phyloP scores from a whole-genome alignment of 2,888 invertebrate species.

The Nephrotoma flavescens region DNA sequence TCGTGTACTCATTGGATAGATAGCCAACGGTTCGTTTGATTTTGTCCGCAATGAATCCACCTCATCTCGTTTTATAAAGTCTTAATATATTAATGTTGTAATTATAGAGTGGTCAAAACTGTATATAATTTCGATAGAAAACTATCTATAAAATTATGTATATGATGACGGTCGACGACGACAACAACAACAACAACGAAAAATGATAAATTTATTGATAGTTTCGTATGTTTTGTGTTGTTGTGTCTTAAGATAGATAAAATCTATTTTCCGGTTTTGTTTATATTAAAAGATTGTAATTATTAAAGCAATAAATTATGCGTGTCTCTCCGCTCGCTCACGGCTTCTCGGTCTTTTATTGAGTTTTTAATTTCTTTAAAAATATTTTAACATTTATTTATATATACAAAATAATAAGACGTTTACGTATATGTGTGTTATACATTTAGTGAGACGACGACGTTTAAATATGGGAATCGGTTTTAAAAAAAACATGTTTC shows the following conservation, averaged over 20 bases:
- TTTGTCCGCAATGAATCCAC: not conserved
- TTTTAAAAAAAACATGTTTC: not conserved
- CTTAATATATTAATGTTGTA: not conserved
- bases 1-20: too few relatives aligned
- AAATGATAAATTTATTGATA: not conserved
- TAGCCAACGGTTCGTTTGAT: not conserved
- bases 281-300: not conserved
- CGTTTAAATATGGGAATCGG: not conserved
- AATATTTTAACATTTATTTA: not conserved
- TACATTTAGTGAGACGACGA: not conserved
- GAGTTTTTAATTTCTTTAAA: not conserved
- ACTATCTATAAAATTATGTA: too few relatives aligned
- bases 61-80: not conserved
- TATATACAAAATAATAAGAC: not conserved
- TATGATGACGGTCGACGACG: not conserved
- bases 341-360: not conserved
- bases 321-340: not conserved
- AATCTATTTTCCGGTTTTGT: not conserved
- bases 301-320: not conserved
- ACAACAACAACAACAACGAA: not conserved
- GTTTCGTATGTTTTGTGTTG: not conserved
- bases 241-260: not conserved
- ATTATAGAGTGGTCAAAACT: not conserved
- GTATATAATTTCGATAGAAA: not conserved
- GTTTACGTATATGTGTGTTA: too few relatives aligned